These are phyloP conservation scores for Clistopyga incitator DNA, from an alignment of 2,888 invertebrate species.

Conservation along the genomic window DNA sequence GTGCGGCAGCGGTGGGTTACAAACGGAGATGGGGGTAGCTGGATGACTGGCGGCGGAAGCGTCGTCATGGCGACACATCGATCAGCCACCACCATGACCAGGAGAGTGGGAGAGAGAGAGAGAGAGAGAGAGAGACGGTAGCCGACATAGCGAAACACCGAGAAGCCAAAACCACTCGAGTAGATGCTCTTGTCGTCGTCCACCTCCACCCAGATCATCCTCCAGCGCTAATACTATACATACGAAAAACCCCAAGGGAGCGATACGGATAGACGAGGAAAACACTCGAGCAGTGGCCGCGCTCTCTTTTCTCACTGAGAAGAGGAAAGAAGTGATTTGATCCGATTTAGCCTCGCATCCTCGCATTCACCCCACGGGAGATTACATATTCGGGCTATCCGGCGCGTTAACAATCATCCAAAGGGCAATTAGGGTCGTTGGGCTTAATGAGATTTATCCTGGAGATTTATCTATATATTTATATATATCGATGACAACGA, in stretches of 20 bases:
- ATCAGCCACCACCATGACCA: slow-evolving; percentile 82
- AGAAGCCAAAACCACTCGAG: slow-evolving; percentile 52
- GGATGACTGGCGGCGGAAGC: slow-evolving; percentile 84
- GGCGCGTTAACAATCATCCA: background rate
- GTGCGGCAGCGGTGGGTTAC: slow-evolving; percentile 66
- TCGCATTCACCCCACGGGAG: slow-evolving; percentile 11
- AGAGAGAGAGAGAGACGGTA: background rate
- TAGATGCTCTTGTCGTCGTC: slow-evolving; percentile 64
- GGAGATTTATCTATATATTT: background rate
- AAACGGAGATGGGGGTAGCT: slow-evolving; percentile 73
- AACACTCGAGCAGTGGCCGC: slow-evolving; percentile 12
- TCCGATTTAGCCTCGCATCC: slow-evolving; percentile 50
- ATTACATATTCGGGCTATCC: slow-evolving; percentile 23
- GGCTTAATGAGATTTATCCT: background rate
- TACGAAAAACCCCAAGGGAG: slow-evolving; percentile 26
- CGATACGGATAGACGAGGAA: slow-evolving; percentile 37
- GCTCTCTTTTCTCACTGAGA: slow-evolving; percentile 17
- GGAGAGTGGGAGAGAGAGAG: slow-evolving; percentile 29
- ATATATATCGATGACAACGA: too few relatives aligned
- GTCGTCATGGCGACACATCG: slow-evolving; percentile 90
- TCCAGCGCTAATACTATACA: slow-evolving; percentile 56
- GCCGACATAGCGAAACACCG: slow-evolving; percentile 56
- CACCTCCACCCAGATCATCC: slow-evolving; percentile 71
- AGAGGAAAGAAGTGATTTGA: slow-evolving; percentile 57
- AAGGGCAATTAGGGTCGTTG: background rate